Evolutionary conservation across 2,797 vertebrate species (phyloP).

Genomic region (Lagorchestes hirsutus): DNA sequence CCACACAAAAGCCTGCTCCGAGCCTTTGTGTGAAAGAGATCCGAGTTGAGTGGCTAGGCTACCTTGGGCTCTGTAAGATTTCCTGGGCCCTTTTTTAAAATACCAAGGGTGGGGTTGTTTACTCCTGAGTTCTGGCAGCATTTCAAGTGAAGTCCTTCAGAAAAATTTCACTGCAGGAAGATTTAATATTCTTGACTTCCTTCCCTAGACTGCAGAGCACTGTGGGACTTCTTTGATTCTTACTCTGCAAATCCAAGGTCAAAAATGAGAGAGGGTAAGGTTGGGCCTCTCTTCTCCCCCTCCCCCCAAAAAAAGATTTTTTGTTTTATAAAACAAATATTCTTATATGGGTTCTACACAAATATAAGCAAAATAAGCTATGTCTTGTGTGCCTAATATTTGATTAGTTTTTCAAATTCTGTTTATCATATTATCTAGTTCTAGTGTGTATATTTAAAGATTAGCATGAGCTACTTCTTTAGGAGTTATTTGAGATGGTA

Average conservation of each 20-base stretch:
- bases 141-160: conserved; percentile 56
- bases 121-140: conserved; percentile 55
- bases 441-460: conserved; percentile 29
- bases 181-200: conserved; percentile 57
- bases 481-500: not conserved
- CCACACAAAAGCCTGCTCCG: not conserved
- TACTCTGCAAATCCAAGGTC: conserved; percentile 37
- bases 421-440: not conserved
- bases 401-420: conserved; percentile 49
- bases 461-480: not conserved
- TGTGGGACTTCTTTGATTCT: conserved; percentile 29
- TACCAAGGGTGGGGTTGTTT: conserved; percentile 53
- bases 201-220: conserved; percentile 42
- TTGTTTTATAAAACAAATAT: conserved; percentile 31
- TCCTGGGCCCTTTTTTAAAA: conserved; percentile 44
- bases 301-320: rapidly evolving
- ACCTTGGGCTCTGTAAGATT: conserved; percentile 39
- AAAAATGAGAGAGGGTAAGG: not conserved
- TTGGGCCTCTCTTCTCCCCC: not conserved
- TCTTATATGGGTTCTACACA: not conserved
- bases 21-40: not conserved
- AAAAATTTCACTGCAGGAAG: conserved; percentile 53
- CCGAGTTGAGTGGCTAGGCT: conserved; percentile 7
- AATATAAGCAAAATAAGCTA: not conserved
- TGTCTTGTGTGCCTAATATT: not conserved